Conservation (phyloP, 2,888 invertebrate species). For the Drosophila antonietae region DNA sequence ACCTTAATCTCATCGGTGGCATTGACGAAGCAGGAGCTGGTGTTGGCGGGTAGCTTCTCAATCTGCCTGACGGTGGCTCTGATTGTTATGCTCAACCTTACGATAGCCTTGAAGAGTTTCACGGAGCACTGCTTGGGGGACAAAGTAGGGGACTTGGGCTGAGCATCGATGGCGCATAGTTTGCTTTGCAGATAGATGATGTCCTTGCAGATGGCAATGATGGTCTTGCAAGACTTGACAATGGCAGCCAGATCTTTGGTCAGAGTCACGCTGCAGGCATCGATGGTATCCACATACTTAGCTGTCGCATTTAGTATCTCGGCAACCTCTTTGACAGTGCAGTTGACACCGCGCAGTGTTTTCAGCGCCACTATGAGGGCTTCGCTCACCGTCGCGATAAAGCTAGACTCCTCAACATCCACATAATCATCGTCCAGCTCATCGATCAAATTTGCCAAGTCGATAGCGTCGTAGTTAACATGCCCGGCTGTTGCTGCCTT, state of each 20-base stretch:
- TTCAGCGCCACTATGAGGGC: slow-evolving; percentile 21
- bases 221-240: slow-evolving; percentile 38
- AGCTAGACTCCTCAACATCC: slow-evolving; percentile 42
- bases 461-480: slow-evolving; percentile 16
- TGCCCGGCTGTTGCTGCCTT: slow-evolving; percentile 13
- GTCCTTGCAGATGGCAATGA: slow-evolving; percentile 35
- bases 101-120: slow-evolving; percentile 6
- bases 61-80: slow-evolving; percentile 30
- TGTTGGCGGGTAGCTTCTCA: slow-evolving; percentile 45
- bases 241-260: slow-evolving; percentile 55
- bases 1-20: slow-evolving; percentile 43
- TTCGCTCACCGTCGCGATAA: slow-evolving; percentile 16
- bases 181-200: slow-evolving; percentile 38
- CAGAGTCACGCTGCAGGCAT: slow-evolving; percentile 37
- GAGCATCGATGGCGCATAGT: slow-evolving; percentile 27
- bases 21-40: slow-evolving; percentile 42
- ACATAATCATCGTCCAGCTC: slow-evolving; percentile 37
- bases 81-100: slow-evolving; percentile 35
- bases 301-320: slow-evolving; percentile 41
- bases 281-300: slow-evolving; percentile 47
- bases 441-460: slow-evolving; percentile 23
- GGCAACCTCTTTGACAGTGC: slow-evolving; percentile 51
- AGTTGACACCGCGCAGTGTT: slow-evolving; percentile 49
- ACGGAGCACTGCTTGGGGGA: slow-evolving; percentile 25
- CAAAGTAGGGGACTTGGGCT: neutral